A percentile compares a stretch with the other conserved stretches of the same genome.
Conservation (phyloP, 2,113 vertebrate genomes). For the Hoplias malabaricus region DNA sequence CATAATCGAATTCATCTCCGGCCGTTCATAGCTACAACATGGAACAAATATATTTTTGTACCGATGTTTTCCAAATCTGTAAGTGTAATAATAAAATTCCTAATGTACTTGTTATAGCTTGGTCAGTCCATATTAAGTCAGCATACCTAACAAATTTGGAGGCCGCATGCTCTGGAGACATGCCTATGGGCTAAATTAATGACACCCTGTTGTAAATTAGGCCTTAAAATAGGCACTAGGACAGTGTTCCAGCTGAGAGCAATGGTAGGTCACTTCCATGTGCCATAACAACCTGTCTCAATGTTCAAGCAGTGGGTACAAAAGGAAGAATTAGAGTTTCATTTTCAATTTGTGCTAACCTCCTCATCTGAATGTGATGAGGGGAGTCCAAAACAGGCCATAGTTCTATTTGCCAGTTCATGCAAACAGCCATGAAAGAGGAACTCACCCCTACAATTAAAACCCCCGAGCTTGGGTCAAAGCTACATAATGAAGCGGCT, state of each 20-base stretch:
- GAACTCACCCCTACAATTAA: slow-evolving; percentile 53
- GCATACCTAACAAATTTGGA: slow-evolving; percentile 36
- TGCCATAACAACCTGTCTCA: not conserved
- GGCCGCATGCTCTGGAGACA: slow-evolving; percentile 16
- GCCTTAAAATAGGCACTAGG: slow-evolving; percentile 8
- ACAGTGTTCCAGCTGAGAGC: not conserved
- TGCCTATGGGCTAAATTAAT: slow-evolving; percentile 32
- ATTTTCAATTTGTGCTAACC: not conserved
- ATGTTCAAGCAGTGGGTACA: not conserved
- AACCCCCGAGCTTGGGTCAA: slow-evolving; percentile 37
- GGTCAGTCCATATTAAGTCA: slow-evolving; percentile 20
- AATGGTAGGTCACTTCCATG: not conserved
- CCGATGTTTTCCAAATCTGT: not conserved
- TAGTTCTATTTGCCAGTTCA: slow-evolving; percentile 37
- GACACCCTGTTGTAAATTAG: slow-evolving; percentile 35
- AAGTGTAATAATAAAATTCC: not conserved
- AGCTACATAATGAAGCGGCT: slow-evolving; percentile 33
- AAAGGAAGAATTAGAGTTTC: not conserved
- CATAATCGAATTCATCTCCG: slow-evolving; percentile 1
- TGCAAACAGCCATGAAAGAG: slow-evolving; percentile 46
- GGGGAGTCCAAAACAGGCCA: slow-evolving; percentile 15
- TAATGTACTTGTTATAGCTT: not conserved
- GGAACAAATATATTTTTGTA: not conserved
- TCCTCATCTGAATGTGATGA: slow-evolving; percentile 1
- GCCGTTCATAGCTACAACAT: slow-evolving; percentile 3